phyloP scores from a whole-genome alignment of 2,797 vertebrate genomes.

The Micropoecilia bifurca region DNA sequence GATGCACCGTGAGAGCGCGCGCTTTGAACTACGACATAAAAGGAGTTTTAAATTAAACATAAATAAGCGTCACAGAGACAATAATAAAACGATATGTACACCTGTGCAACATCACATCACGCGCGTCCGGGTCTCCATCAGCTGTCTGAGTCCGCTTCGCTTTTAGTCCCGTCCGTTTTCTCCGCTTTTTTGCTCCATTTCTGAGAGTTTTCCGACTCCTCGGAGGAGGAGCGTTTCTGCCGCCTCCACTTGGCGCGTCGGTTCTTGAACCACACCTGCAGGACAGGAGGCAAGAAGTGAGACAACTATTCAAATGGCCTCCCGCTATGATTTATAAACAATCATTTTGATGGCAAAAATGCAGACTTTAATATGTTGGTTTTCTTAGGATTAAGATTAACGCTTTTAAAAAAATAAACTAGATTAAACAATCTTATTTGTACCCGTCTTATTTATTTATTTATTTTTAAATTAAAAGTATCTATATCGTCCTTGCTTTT shows the following conservation, averaged over 20 bases:
- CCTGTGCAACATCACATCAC: constrained; percentile 84
- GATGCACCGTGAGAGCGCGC: not conserved
- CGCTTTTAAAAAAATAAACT: no score
- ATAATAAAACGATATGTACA: constrained; percentile 81
- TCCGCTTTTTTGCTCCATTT: constrained; percentile 95
- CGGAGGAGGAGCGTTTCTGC: constrained; percentile 96
- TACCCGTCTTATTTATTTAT: not conserved
- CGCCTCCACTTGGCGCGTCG: constrained; percentile 97
- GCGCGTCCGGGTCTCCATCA: constrained; percentile 50
- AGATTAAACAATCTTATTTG: not conserved
- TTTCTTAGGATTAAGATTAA: not conserved
- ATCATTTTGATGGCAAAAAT: not conserved
- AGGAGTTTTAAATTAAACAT: constrained; percentile 1
- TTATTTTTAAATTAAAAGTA: not conserved
- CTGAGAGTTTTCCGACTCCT: constrained; percentile 94
- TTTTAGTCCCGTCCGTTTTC: constrained; percentile 90
- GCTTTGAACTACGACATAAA: not conserved
- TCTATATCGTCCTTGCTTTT: not conserved
- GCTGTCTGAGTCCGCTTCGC: constrained; percentile 95
- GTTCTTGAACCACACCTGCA: constrained; percentile 99
- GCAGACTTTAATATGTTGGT: not conserved
- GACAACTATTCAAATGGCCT: not conserved
- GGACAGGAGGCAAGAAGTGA: constrained; percentile 6
- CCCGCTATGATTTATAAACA: no score
- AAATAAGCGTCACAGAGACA: constrained; percentile 40